Base-by-base conservation (phyloP, 2,888 invertebrate genomes). In the Cerastis rubricosa region DNA sequence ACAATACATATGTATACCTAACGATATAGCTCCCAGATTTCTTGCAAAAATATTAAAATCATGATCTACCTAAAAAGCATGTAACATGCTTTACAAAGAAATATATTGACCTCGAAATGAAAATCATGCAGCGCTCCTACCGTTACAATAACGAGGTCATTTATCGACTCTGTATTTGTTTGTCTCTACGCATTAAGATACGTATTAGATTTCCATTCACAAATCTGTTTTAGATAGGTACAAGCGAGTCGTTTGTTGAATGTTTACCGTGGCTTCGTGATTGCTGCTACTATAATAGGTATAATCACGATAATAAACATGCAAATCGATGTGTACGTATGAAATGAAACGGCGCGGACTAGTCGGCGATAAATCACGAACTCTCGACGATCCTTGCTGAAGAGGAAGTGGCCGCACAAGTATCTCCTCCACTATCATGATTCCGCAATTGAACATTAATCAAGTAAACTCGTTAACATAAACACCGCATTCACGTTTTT, bases 131-230 rank as follows among this genome's bases (percentile, higher is more conserved):
- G 93, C 92, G 91, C 91, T 94, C 91, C 91, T 94, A 95, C 96
- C 96, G 96, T 96, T 96, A 96, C 91, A 94, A 93, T 95, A 96
- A 96, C 95, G 96, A 96, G 96, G 95, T 94, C 95, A 95, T 96
- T 95, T 95, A 96, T 95, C 94, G 95, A 93, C 91, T 92, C 89
- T 92, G 93, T 95, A 93, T 95, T 95, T 95, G 95, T 95, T 95
- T 96, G 93, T 94, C 92, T 93, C 89, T 91, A 91, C 91, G 87
- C 91, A 93, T 93, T 92, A 92, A 93, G 91, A 92, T 91, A 90
- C 86, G 90, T 89, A 78, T 68, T 74, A 65, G 70, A 78, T 85
- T 91, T 81, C 73, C 83, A 84, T 85, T 78, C 78, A 87, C 79
- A 80, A 84, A 87, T 87, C 73, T 89, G 87, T 90, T 88, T 86